A percentile compares a stretch with the other conserved stretches of the same genome.
Conservation (phyloP, 2,888 invertebrate genomes). For the Agrotis clavis region DNA sequence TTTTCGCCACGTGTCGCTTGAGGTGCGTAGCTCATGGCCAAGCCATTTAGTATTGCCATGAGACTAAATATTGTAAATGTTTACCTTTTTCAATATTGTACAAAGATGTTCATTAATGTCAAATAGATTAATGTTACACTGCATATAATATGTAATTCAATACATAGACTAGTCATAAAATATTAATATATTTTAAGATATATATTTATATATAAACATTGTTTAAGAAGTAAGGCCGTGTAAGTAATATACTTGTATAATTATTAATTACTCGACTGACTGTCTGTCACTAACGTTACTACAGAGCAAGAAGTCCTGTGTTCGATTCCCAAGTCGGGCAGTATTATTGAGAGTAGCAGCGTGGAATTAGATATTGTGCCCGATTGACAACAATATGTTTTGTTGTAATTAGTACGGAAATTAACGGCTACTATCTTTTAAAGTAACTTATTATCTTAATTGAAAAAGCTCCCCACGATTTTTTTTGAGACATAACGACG, state of each 20-base stretch:
- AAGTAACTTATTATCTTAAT: no score
- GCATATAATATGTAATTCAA: conserved; percentile 33
- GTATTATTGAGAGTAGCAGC: neutral
- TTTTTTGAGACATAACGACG: no score
- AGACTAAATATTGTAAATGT: conserved; percentile 38
- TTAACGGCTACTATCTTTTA: no score
- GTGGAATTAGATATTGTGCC: neutral
- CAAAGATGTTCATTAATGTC: conserved; percentile 45
- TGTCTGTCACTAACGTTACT: neutral
- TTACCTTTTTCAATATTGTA: conserved; percentile 37
- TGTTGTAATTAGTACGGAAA: neutral
- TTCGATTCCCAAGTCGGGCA: neutral
- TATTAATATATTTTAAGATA: conserved; percentile 62
- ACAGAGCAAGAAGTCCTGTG: neutral
- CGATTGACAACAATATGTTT: neutral
- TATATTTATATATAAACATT: conserved; percentile 51
- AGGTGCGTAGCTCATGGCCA: neutral
- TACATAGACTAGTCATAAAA: conserved; percentile 64
- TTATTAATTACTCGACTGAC: neutral
- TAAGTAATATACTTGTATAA: neutral
- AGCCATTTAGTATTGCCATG: conserved; percentile 12
- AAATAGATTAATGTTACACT: conserved; percentile 17
- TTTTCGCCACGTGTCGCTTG: neutral
- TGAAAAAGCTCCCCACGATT: no score
- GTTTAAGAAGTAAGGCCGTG: conserved; percentile 33